phyloP scores from a whole-genome alignment of 1,140 invertebrate species.

The Arctopsyche grandis region DNA sequence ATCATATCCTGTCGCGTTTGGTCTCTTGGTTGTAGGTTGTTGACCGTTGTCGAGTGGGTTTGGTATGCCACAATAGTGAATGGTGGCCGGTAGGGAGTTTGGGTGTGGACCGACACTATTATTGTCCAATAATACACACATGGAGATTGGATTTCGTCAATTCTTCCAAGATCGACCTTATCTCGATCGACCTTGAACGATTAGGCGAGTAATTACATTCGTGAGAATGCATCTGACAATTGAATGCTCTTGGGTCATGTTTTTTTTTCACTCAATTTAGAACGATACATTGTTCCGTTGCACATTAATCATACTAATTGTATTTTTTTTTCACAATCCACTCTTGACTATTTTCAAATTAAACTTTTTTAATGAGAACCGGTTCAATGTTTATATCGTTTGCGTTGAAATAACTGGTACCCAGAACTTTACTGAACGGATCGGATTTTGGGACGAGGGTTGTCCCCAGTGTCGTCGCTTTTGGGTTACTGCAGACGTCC shows the following conservation, averaged over 20 bases:
- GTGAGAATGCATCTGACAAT: conserved; percentile 1
- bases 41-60: conserved; percentile 41
- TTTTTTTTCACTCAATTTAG: background rate
- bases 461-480: too few relatives aligned
- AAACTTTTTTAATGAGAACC: too few relatives aligned
- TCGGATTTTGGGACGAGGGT: too few relatives aligned
- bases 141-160: background rate
- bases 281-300: conserved; percentile 11
- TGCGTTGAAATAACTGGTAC: too few relatives aligned
- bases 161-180: background rate
- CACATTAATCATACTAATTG: conserved; percentile 20
- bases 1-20: background rate
- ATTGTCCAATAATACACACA: conserved; percentile 13
- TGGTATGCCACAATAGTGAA: conserved; percentile 43
- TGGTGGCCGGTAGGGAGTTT: conserved; percentile 22
- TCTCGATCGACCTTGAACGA: background rate
- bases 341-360: too few relatives aligned
- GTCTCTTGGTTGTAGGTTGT: conserved; percentile 10
- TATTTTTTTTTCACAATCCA: conserved; percentile 1
- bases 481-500: background rate
- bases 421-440: too few relatives aligned
- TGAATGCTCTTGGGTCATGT: background rate
- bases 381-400: too few relatives aligned
- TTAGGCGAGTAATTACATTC: background rate
- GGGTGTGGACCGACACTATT: conserved; percentile 36